phyloP scores from a whole-genome alignment of 2,888 invertebrate species.

The Blera fallax region DNA sequence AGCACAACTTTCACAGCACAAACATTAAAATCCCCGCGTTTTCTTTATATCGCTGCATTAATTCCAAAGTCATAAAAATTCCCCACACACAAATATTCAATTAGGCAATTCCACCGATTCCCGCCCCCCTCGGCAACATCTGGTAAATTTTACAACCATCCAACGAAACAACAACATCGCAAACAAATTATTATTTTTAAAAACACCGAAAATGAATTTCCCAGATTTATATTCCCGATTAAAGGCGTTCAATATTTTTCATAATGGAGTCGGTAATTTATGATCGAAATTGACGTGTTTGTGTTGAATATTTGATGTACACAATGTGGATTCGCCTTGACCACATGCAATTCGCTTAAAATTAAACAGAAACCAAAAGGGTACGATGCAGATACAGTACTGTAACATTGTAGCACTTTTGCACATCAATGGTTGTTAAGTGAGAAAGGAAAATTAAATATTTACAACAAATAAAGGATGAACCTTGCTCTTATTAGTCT shows the following conservation, averaged over 20 bases:
- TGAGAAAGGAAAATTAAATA: background rate
- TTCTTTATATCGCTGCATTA: background rate
- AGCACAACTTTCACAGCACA: background rate
- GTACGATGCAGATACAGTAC: background rate
- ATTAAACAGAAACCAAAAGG: background rate
- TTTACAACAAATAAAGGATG: background rate
- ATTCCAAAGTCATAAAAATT: background rate
- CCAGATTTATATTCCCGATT: background rate
- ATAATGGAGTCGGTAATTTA: background rate
- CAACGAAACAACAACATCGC: background rate
- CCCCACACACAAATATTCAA: background rate
- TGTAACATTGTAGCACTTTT: background rate
- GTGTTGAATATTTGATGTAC: conserved; percentile 26
- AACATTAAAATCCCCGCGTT: background rate
- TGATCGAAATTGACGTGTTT: conserved; percentile 4
- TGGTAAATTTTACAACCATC: background rate
- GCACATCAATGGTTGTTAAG: background rate
- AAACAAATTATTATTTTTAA: conserved; percentile 4
- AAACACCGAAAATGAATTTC: background rate
- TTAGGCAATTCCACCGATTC: background rate
- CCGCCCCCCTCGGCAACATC: background rate
- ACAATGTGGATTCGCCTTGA: conserved; percentile 2
- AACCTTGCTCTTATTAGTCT: background rate
- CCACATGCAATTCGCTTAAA: background rate
- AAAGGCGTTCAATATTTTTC: conserved; percentile 7